Evolutionary conservation across 2,797 vertebrate species (phyloP), one percentile per base, ranked within the genome.

Genomic region (Sebastes itinus): DNA sequence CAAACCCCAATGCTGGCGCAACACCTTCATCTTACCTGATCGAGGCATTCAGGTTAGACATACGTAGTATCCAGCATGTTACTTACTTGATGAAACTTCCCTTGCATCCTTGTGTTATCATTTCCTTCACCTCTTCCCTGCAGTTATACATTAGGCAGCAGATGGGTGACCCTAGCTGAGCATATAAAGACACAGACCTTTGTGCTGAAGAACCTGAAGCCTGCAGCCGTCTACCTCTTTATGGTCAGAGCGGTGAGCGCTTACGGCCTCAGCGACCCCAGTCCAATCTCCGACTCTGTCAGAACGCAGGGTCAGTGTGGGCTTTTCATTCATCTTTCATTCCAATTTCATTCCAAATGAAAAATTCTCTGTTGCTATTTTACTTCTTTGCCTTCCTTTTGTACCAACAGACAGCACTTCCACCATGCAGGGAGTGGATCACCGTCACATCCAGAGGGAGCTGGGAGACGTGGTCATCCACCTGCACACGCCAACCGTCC

Each of bases 241-340:
- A 97, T 99, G 88, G 96, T 99, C 92, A 95, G 99, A 88, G 98
- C 98, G 12, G 97, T 96, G 73, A 99, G 98, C 85, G 96, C 97
- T 0, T 96, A 98, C 6, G 98, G 99, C 81, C 96, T 99, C 79
- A 99, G 99, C 18, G 98, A 99, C 90, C 99, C 99, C 27, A 99
- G 99, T 93, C 96, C 97, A 75, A 98, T 99, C 93, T 98, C 98
- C 7, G 97, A 99, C 58, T 97, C 98, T 2, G 95, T 99, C 82
- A 97, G 98, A 92, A 99, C 97, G 59, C 97, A 98, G 93, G 98
- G 98, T 99, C 65, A 84, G 92, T 90, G 52, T 42, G 14, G 11
- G 28, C 6, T 64, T 75, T 72, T 13, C 27, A 38, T 78, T 75
- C 2, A 3, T 52, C 28, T 52, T 52, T 67, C 22, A 13, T 9